Evolutionary conservation across 1,140 invertebrate species (phyloP).

Genomic region (Lerema accius): DNA sequence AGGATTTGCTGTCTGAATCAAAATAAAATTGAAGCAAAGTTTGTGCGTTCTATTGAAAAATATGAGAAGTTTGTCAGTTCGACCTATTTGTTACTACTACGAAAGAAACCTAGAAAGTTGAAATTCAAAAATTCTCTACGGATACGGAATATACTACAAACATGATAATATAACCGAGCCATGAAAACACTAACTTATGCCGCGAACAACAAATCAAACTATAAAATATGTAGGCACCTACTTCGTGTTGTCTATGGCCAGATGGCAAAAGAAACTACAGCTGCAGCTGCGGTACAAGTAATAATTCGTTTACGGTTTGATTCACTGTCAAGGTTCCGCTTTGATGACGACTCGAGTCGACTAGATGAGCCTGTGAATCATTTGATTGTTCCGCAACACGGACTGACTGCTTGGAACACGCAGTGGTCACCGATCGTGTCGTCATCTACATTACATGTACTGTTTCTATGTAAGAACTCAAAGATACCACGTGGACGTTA

Average conservation of each 20-base stretch:
- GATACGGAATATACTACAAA: too few relatives aligned
- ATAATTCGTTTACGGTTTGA: slow-evolving; percentile 32
- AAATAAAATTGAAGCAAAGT: not conserved
- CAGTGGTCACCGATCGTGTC: not conserved
- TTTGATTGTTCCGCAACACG: slow-evolving; percentile 31
- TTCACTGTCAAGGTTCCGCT: slow-evolving; percentile 33
- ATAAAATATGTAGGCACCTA: too few relatives aligned
- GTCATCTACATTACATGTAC: slow-evolving; percentile 1
- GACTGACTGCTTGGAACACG: slow-evolving; percentile 8
- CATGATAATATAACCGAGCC: too few relatives aligned
- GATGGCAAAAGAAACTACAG: slow-evolving; percentile 7
- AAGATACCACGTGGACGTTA: too few relatives aligned
- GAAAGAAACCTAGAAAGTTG: not conserved
- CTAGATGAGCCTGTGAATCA: slow-evolving; percentile 26
- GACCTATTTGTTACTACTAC: not conserved
- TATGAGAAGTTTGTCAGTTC: not conserved
- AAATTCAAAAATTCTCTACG: too few relatives aligned
- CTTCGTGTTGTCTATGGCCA: not conserved
- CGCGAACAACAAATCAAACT: too few relatives aligned
- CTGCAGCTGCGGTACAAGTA: slow-evolving; percentile 1
- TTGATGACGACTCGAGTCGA: slow-evolving; percentile 27
- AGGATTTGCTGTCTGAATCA: too few relatives aligned
- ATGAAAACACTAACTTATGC: too few relatives aligned
- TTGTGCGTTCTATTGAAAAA: not conserved
- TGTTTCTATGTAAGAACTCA: not conserved